Evolutionary conservation across 2,888 invertebrate genomes (phyloP).

Genomic region (Noctua comes): DNA sequence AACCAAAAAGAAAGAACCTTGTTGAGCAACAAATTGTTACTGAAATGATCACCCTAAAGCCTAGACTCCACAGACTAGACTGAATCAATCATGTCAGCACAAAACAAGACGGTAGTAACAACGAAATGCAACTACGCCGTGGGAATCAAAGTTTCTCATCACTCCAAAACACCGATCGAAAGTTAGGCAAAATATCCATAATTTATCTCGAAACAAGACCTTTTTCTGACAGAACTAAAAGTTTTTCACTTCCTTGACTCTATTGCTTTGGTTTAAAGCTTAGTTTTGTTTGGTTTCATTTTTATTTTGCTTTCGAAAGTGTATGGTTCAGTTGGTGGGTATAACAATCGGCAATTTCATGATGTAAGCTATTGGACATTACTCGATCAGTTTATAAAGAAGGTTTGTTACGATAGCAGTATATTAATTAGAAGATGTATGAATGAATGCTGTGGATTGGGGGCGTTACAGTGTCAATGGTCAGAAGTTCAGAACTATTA

Average conservation of each 20-base stretch:
- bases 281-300: slow-evolving; percentile 21
- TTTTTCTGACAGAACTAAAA: slow-evolving; percentile 14
- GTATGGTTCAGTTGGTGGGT: slow-evolving; percentile 39
- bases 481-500: slow-evolving; percentile 17
- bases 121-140: slow-evolving; percentile 64
- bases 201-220: slow-evolving; percentile 64
- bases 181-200: slow-evolving; percentile 71
- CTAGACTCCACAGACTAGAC: slow-evolving; percentile 32
- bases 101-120: slow-evolving; percentile 59
- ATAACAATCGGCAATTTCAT: slow-evolving; percentile 68
- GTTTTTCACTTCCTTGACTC: slow-evolving; percentile 38
- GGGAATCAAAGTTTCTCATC: slow-evolving; percentile 69
- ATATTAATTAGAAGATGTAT: slow-evolving; percentile 63
- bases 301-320: slow-evolving; percentile 34
- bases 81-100: slow-evolving; percentile 54
- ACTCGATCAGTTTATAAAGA: slow-evolving; percentile 56
- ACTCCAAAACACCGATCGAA: slow-evolving; percentile 63
- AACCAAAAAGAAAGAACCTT: neutral
- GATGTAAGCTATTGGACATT: slow-evolving; percentile 68
- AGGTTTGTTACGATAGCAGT: slow-evolving; percentile 58
- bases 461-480: slow-evolving; percentile 32
- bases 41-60: slow-evolving; percentile 8
- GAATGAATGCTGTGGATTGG: slow-evolving; percentile 57
- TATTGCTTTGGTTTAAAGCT: slow-evolving; percentile 33
- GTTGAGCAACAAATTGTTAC: slow-evolving; percentile 17